Evolutionary conservation across 2,113 vertebrate genomes (phyloP).

Genomic region (Heterotilapia buettikoferi): DNA sequence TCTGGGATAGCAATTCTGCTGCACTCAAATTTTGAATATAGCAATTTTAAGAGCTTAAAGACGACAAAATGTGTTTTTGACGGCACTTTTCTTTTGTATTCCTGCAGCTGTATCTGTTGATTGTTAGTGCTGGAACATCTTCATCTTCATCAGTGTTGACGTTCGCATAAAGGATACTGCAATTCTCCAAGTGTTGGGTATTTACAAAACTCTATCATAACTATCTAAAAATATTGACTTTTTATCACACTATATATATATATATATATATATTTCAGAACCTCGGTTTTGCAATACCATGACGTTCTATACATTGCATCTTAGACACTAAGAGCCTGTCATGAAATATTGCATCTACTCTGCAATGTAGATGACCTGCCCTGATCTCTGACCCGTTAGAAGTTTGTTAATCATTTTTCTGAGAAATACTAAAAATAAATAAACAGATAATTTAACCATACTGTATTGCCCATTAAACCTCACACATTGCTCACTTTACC

Average conservation of each 20-base stretch:
- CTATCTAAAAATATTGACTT: background rate
- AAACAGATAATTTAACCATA: background rate
- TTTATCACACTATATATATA: background rate
- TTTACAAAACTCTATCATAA: background rate
- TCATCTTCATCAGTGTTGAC: slow-evolving; percentile 40
- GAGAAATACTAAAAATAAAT: background rate
- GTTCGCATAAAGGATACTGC: slow-evolving; percentile 23
- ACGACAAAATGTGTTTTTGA: background rate
- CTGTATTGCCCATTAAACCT: background rate
- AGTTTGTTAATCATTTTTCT: background rate
- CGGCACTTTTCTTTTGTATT: background rate
- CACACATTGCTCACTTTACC: background rate
- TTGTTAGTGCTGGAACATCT: slow-evolving; percentile 37
- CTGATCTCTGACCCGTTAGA: background rate
- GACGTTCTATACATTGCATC: background rate
- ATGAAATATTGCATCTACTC: background rate
- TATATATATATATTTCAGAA: background rate
- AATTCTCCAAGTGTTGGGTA: background rate
- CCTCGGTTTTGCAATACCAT: background rate
- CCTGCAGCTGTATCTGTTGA: background rate
- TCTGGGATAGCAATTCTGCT: background rate
- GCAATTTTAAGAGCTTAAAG: background rate
- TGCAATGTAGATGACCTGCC: background rate
- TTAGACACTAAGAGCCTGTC: background rate
- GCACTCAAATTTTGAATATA: background rate